Conservation (phyloP, 2,888 invertebrate species). For the Lithodes maja region DNA sequence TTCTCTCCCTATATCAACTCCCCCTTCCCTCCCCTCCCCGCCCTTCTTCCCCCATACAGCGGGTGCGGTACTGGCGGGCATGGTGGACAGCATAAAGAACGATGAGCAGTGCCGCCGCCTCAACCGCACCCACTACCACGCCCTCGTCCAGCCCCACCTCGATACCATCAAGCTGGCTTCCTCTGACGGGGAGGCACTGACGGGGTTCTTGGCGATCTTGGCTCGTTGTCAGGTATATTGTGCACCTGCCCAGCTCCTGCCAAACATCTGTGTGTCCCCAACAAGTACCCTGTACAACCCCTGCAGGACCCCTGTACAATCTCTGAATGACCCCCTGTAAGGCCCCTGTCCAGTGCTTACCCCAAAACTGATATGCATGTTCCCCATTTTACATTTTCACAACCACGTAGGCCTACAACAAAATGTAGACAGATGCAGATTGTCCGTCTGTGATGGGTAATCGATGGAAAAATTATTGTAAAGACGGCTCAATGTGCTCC, state of each 20-base stretch:
- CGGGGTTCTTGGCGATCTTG: background rate
- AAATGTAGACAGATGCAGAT: no score
- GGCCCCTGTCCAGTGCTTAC: no score
- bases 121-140: slow-evolving; percentile 15
- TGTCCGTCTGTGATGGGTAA: no score
- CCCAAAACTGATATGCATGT: no score
- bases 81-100: background rate
- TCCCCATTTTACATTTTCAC: no score
- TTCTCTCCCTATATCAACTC: background rate
- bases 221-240: slow-evolving; percentile 21
- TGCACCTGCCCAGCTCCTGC: background rate
- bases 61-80: background rate
- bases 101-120: background rate
- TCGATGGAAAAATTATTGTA: no score
- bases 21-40: background rate
- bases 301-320: no score
- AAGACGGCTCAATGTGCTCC: no score
- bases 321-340: no score
- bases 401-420: no score
- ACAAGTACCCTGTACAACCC: background rate
- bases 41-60: background rate
- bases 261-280: background rate
- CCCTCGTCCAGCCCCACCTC: slow-evolving; percentile 13
- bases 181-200: slow-evolving; percentile 6
- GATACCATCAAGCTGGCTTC: background rate